Conservation (phyloP, 2,888 invertebrate genomes). For the Tribolium freemani region DNA sequence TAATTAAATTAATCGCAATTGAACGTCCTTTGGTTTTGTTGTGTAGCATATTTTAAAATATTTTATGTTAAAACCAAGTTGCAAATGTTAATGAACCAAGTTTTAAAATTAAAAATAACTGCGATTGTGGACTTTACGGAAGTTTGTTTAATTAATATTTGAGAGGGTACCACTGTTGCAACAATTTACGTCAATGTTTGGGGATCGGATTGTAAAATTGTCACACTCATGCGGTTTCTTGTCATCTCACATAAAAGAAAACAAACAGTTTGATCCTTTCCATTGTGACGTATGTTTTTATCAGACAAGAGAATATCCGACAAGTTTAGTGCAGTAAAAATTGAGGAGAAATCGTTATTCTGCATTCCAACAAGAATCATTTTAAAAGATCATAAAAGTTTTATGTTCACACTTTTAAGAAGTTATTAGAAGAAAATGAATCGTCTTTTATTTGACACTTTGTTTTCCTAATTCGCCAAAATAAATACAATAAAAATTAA, state of each 20-base stretch:
- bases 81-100: background rate
- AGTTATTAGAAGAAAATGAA: conserved; percentile 18
- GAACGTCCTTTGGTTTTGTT: conserved; percentile 3
- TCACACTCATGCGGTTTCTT: conserved; percentile 1
- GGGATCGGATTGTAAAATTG: background rate
- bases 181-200: background rate
- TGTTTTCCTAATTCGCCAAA: conserved; percentile 10
- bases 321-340: conserved; percentile 2
- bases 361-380: conserved; percentile 6
- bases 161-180: background rate
- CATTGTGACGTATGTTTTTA: conserved; percentile 14
- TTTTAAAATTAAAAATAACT: background rate
- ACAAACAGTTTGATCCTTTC: conserved; percentile 9
- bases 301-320: background rate
- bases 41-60: background rate
- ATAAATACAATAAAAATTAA: conserved; percentile 9
- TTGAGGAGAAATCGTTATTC: conserved; percentile 1
- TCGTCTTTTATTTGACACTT: conserved; percentile 9
- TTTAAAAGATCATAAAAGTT: conserved; percentile 8
- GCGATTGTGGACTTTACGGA: background rate
- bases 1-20: conserved; percentile 15
- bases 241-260: background rate
- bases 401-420: conserved; percentile 30
- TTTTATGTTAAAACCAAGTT: background rate
- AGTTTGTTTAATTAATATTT: background rate